Percentiles rank a stretch among this genome's conserved stretches.
These are phyloP conservation scores for Athene cunicularia DNA, from an alignment of 2,113 vertebrate genomes.

Conservation along the genomic window DNA sequence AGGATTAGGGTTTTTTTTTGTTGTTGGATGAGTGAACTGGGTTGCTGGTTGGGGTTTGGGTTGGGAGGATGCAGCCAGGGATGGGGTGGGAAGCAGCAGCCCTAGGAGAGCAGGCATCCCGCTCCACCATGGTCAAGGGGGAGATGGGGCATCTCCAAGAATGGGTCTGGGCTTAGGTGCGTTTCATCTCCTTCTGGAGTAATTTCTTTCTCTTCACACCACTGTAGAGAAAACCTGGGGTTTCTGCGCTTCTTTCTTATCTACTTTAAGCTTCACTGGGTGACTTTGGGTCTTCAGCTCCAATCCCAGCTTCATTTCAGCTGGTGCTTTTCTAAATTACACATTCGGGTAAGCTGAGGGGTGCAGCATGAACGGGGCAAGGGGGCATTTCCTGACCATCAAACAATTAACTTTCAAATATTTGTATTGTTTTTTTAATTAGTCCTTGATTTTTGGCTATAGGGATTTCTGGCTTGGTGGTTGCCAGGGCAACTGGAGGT, in stretches of 20 bases:
- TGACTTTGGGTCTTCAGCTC: neutral
- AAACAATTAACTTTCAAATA: neutral
- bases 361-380: neutral
- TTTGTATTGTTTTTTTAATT: neutral
- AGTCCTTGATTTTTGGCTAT: neutral
- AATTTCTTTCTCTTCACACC: neutral
- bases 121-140: rapidly evolving
- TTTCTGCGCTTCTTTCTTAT: neutral
- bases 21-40: neutral
- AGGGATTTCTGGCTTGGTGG: neutral
- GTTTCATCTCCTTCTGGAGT: neutral
- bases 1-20: rapidly evolving
- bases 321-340: neutral
- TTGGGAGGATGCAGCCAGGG: neutral
- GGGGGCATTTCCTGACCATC: neutral
- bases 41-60: neutral
- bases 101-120: neutral
- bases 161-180: neutral
- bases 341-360: neutral
- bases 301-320: neutral
- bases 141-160: neutral
- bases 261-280: neutral
- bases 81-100: neutral
- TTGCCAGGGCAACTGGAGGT: neutral
- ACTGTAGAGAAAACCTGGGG: rapidly evolving